Percentiles rank a stretch among this genome's conserved stretches.
phyloP scores from a whole-genome alignment of 2,113 vertebrate species.

The Spilogale gracilis region DNA sequence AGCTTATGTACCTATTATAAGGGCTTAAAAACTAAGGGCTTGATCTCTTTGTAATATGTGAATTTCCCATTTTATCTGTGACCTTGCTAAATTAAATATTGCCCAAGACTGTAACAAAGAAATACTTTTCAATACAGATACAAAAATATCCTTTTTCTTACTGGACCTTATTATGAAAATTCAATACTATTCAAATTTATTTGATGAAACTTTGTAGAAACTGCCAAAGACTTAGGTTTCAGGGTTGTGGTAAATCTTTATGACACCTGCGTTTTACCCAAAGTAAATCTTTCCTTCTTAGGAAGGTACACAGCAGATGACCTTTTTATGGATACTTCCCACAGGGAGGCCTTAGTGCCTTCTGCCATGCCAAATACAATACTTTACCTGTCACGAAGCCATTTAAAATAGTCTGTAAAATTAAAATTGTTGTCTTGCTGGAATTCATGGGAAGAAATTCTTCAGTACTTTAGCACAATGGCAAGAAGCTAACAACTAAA shows the following conservation, averaged over 20 bases:
- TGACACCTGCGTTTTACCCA: neutral
- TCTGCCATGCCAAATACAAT: neutral
- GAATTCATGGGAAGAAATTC: conserved; percentile 19
- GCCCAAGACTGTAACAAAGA: neutral
- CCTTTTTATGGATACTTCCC: neutral
- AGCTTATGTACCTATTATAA: conserved; percentile 31
- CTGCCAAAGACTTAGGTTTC: neutral
- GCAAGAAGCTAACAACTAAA: neutral
- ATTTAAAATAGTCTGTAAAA: conserved; percentile 42
- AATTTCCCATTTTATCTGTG: conserved; percentile 42
- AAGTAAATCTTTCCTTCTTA: conserved; percentile 54
- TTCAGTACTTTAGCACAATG: neutral
- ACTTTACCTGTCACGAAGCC: neutral
- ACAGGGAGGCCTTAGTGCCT: neutral
- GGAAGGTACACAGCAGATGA: neutral
- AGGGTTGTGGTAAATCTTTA: conserved; percentile 33
- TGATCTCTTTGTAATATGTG: conserved; percentile 9
- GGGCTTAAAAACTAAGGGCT: conserved; percentile 6
- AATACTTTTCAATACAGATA: conserved; percentile 26
- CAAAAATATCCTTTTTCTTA: neutral
- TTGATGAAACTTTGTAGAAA: conserved; percentile 39
- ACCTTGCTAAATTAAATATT: conserved; percentile 46
- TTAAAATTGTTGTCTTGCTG: conserved; percentile 16
- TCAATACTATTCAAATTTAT: conserved; percentile 31
- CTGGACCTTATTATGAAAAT: conserved; percentile 13